Evolutionary conservation across 2,113 vertebrate species (phyloP).

Genomic region (Psittacula cyanocephala): DNA sequence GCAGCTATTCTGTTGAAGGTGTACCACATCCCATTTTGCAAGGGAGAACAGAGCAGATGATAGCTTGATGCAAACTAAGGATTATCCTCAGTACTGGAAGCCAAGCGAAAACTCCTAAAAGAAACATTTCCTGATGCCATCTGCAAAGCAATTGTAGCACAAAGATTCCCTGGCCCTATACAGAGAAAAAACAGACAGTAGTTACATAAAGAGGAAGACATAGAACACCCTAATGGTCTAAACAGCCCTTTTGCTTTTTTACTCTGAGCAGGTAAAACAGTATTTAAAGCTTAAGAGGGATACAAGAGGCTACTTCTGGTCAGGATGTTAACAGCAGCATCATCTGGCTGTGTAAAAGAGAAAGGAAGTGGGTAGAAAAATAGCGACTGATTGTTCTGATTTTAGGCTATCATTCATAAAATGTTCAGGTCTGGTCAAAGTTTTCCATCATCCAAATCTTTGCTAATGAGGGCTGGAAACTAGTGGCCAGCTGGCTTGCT

Average conservation of each 20-base stretch:
- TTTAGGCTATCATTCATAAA: not conserved
- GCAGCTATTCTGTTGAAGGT: not conserved
- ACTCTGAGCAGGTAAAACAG: not conserved
- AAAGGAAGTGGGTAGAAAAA: not conserved
- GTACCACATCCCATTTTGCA: not conserved
- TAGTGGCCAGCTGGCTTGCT: not conserved
- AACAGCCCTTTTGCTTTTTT: not conserved
- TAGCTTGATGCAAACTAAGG: not conserved
- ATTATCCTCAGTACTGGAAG: not conserved
- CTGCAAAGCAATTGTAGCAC: not conserved
- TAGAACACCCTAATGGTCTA: not conserved
- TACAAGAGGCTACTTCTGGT: not conserved
- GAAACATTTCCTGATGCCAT: not conserved
- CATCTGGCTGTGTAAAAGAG: not conserved
- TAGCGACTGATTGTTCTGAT: not conserved
- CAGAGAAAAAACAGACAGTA: not conserved
- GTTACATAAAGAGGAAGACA: not conserved
- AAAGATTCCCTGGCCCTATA: not conserved
- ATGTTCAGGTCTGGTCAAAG: not conserved
- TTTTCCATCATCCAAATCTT: not conserved
- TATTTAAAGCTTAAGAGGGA: not conserved
- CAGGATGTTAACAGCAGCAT: not conserved
- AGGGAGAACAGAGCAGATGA: not conserved
- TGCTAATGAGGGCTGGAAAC: not conserved
- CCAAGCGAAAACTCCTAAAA: not conserved